Conservation (phyloP, 2,797 vertebrate species). For the Nyctibius grandis region DNA sequence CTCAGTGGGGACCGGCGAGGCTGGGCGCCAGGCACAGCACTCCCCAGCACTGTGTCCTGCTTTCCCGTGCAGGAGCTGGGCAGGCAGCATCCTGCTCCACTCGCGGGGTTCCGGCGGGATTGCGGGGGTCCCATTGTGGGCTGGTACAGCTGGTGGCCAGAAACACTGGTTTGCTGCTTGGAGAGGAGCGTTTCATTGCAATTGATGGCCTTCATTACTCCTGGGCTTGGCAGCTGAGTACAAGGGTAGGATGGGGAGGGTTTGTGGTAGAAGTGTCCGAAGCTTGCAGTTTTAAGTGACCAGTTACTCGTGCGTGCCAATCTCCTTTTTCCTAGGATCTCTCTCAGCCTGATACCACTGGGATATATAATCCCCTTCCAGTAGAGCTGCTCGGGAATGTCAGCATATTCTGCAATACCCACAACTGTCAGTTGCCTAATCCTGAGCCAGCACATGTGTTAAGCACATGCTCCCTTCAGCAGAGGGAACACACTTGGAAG, state of each 20-base stretch:
- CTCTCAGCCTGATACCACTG: neutral
- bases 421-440: conserved; percentile 49
- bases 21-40: neutral
- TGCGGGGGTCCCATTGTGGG: neutral
- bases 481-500: conserved; percentile 16
- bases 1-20: rapidly evolving
- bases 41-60: neutral
- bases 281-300: neutral
- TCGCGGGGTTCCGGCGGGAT: rapidly evolving
- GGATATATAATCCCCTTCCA: neutral
- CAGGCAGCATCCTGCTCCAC: neutral
- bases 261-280: neutral
- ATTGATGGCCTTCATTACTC: neutral
- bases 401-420: conserved; percentile 10
- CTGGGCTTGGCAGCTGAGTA: neutral
- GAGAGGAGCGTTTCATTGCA: neutral
- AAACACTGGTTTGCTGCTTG: neutral
- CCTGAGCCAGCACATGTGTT: conserved; percentile 50
- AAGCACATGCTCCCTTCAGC: conserved; percentile 33
- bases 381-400: neutral
- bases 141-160: neutral
- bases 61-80: neutral
- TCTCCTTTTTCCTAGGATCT: neutral
- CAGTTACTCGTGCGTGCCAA: neutral
- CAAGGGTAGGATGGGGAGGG: neutral